Conservation (phyloP, 2,797 vertebrate genomes). For the Pelochelys cantorii region DNA sequence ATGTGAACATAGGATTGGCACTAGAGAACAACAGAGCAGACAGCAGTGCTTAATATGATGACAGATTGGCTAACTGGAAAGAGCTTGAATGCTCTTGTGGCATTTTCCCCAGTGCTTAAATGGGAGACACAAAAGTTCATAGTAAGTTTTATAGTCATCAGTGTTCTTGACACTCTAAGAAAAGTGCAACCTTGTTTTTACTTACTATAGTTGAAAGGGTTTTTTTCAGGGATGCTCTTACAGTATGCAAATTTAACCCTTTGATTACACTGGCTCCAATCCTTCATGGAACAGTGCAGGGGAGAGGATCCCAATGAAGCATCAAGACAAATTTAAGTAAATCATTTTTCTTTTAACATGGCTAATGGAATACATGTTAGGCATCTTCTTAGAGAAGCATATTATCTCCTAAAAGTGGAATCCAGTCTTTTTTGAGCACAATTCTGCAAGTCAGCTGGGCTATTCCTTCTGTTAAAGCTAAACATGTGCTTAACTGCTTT, state of each 20-base stretch:
- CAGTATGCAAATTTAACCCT: neutral
- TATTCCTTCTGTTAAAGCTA: neutral
- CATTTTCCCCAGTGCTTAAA: slow-evolving; percentile 53
- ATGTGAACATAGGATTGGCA: slow-evolving; percentile 52
- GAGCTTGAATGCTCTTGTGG: slow-evolving; percentile 52
- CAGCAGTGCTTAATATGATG: slow-evolving; percentile 59
- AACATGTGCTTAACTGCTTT: neutral
- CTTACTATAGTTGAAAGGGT: neutral
- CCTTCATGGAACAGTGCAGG: neutral
- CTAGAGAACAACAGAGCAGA: slow-evolving; percentile 50
- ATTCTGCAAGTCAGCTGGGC: neutral
- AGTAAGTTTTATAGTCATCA: slow-evolving; percentile 38
- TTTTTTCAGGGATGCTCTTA: neutral
- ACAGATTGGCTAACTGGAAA: slow-evolving; percentile 71
- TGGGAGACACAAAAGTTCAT: slow-evolving; percentile 45
- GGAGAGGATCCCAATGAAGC: neutral
- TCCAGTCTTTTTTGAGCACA: neutral
- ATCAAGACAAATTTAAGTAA: neutral
- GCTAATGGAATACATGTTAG: neutral
- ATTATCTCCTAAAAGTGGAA: neutral
- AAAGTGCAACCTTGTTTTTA: neutral
- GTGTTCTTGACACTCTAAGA: neutral
- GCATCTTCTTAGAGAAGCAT: slow-evolving; percentile 12
- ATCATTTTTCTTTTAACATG: neutral
- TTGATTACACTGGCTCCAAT: neutral